Percentiles rank a stretch among this genome's conserved stretches.
These are phyloP conservation scores for Stenopsyche tienmushanensis DNA, from an alignment of 1,140 invertebrate species.

Conservation along the genomic window DNA sequence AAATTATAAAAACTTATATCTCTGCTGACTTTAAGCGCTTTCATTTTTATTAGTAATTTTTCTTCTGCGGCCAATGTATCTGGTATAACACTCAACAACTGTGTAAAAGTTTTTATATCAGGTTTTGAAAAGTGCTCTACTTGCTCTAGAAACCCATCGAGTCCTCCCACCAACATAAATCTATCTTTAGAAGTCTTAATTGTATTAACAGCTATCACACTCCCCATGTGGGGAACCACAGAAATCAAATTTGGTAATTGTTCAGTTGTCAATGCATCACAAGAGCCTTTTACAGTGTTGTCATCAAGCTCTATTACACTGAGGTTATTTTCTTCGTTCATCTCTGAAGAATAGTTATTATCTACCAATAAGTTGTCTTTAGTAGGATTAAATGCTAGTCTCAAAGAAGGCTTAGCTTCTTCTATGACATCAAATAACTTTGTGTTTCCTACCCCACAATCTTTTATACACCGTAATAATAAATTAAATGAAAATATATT, in stretches of 20 bases:
- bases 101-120: constrained; percentile 76
- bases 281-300: not conserved
- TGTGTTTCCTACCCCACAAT: constrained; percentile 70
- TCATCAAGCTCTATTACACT: not conserved
- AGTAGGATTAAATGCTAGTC: not conserved
- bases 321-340: not conserved
- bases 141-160: constrained; percentile 77
- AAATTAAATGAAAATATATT: constrained; percentile 78
- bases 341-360: not conserved
- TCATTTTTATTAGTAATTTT: constrained; percentile 62
- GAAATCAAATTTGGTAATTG: constrained; percentile 61
- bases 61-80: constrained; percentile 65
- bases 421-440: constrained; percentile 33
- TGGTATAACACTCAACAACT: constrained; percentile 72
- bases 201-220: constrained; percentile 59
- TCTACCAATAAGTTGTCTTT: too few species aligned
- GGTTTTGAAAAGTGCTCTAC: constrained; percentile 63
- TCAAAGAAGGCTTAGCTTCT: not conserved
- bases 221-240: constrained; percentile 56
- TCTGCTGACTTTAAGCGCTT: constrained; percentile 58
- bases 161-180: constrained; percentile 79
- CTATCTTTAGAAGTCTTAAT: constrained; percentile 62
- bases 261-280: not conserved
- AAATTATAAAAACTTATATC: constrained; percentile 86
- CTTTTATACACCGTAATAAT: constrained; percentile 72